Evolutionary conservation across 2,113 vertebrate genomes (phyloP).

Genomic region (Oceanodroma tethys): DNA sequence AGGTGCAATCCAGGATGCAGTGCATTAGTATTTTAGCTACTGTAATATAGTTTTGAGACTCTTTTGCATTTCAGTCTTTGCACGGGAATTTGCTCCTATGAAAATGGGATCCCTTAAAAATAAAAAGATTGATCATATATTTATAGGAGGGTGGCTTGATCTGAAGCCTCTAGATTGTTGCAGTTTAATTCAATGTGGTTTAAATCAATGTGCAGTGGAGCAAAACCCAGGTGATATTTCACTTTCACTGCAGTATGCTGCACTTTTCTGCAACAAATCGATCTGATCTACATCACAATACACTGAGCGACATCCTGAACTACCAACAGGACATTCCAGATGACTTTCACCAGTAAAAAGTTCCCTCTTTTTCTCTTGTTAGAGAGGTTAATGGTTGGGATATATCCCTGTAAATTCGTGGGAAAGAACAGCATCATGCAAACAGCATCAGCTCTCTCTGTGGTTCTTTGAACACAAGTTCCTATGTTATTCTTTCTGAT

Average conservation of each 20-base stretch:
- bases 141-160: background rate
- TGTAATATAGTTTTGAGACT: background rate
- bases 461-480: background rate
- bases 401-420: background rate
- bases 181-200: background rate
- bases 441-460: background rate
- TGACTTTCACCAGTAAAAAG: background rate
- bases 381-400: background rate
- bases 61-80: background rate
- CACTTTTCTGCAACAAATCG: background rate
- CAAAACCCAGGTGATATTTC: slow-evolving; percentile 6
- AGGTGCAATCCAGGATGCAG: background rate
- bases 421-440: background rate
- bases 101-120: background rate
- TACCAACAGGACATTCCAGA: background rate
- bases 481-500: background rate
- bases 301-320: background rate
- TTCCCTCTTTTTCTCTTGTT: background rate
- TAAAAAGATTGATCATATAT: background rate
- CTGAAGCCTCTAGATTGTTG: background rate
- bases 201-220: background rate
- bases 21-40: background rate
- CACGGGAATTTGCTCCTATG: background rate
- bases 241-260: background rate
- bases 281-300: background rate